Conservation (phyloP, 1,140 invertebrate species). For the Nixonia krombeini region DNA sequence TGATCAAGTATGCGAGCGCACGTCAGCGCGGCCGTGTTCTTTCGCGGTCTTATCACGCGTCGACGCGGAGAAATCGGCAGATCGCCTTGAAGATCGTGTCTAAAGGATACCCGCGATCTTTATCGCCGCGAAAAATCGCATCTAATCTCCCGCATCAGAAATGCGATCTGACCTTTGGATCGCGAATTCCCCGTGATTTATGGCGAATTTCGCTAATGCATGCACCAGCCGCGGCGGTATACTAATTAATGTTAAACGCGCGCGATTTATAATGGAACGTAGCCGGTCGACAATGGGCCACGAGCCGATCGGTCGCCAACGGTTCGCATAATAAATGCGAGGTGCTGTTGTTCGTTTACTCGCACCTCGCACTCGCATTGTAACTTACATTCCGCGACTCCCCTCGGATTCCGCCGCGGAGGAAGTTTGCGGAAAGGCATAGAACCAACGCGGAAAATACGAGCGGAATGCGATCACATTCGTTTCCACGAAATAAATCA, state of each 20-base stretch:
- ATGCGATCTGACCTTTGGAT: slow-evolving; percentile 40
- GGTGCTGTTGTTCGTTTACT: too few relatives aligned
- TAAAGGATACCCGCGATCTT: slow-evolving; percentile 35
- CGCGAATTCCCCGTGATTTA: slow-evolving; percentile 32
- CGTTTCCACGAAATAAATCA: background rate
- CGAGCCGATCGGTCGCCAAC: too few relatives aligned
- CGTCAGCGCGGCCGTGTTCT: slow-evolving; percentile 15
- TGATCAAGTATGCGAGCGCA: too few relatives aligned
- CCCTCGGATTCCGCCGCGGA: too few relatives aligned
- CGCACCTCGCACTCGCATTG: too few relatives aligned
- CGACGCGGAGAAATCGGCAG: slow-evolving; percentile 30
- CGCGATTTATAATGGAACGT: too few relatives aligned
- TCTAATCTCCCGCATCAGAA: slow-evolving; percentile 39
- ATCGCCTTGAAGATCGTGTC: slow-evolving; percentile 42
- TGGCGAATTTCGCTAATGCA: slow-evolving; percentile 28
- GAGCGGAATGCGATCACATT: too few relatives aligned
- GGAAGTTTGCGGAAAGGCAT: too few relatives aligned
- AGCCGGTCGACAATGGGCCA: too few relatives aligned
- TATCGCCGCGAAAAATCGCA: slow-evolving; percentile 46
- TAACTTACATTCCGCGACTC: too few relatives aligned
- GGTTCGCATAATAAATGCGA: too few relatives aligned
- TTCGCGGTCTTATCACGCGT: slow-evolving; percentile 29
- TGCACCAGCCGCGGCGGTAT: slow-evolving; percentile 1
- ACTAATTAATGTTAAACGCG: slow-evolving; percentile 26
- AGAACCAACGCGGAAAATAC: too few relatives aligned